These are phyloP conservation scores for Polypedilum pembai DNA, from an alignment of 1,140 invertebrate species.

Conservation along the genomic window DNA sequence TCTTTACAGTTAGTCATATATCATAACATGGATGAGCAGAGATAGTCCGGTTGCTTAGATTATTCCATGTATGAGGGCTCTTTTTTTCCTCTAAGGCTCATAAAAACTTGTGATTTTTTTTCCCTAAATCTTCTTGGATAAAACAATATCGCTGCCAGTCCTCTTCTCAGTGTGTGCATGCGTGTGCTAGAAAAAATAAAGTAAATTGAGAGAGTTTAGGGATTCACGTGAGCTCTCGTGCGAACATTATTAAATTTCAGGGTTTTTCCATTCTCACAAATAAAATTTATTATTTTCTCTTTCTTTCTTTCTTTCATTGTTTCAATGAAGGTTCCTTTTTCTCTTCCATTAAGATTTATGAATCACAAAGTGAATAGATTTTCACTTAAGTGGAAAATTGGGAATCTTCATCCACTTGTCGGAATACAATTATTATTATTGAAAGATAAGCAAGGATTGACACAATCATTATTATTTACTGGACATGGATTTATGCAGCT, in stretches of 20 bases:
- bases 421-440: too few species aligned
- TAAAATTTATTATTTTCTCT: too few species aligned
- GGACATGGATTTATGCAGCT: too few species aligned
- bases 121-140: not conserved
- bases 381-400: too few species aligned
- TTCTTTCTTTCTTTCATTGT: too few species aligned
- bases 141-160: not conserved
- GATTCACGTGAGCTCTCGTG: not conserved
- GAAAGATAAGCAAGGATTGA: too few species aligned
- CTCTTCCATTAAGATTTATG: too few species aligned
- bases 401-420: too few species aligned
- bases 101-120: constrained; percentile 4
- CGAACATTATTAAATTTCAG: not conserved
- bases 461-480: too few species aligned
- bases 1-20: constrained; percentile 21
- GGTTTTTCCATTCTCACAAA: too few species aligned
- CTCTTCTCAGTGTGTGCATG: not conserved
- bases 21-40: constrained; percentile 23
- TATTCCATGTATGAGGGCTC: not conserved
- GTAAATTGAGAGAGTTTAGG: not conserved
- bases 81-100: not conserved
- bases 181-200: not conserved
- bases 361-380: too few species aligned
- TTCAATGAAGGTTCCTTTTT: too few species aligned
- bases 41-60: not conserved